Evolutionary conservation across 2,797 vertebrate genomes (phyloP), one percentile per base, ranked within the genome.

Genomic region (Brachyalestes nurse): DNA sequence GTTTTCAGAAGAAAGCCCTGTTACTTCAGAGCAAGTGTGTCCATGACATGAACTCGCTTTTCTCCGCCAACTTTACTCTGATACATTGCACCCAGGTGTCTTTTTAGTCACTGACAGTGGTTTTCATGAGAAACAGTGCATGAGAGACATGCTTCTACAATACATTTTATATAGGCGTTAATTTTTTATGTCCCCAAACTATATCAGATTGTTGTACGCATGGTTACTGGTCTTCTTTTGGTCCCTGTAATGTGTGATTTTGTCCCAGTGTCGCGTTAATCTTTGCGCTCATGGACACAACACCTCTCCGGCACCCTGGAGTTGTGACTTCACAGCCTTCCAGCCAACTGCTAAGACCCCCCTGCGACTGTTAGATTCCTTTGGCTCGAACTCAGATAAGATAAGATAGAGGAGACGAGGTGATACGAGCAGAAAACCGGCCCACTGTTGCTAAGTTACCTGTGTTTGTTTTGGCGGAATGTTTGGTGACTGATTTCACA

Each of bases 381-480:
- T 38, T 73, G 71, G 21, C 70, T 58, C 49, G 5, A 66, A 58
- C 51, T 47, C 34, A 74, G 25, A 73, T 58, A 58, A 69, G 40
- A 73, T 58, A 42, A 73, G 28, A n/a, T 8, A n/a, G 45, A 47
- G 19, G 47, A 79, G 78, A 34, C 57, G 61, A 64, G 57, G 45
- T 42, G 42, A 58, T 67, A 42, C 4, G 21, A 45, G 62, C 16
- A 70, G 7, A 53, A 45, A 71, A 42, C 25, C 64, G 66, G 55
- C n/a, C 34, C 61, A 6, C 57, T 28, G 75, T 72, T 82, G 80
- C 80, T 78, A 78, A 25, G 75, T 73, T 72, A 73, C 42, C 69
- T 78, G n/a, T 77, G 62, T 78, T 82, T 82, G 75, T 77, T 77
- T 81, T 81, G 73, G 38, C 28, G 12, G 34, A 34, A 28, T 61